A percentile compares a stretch with the other conserved stretches of the same genome.
Evolutionary conservation across 2,888 invertebrate species (phyloP).

Genomic region (Biston stratarius): DNA sequence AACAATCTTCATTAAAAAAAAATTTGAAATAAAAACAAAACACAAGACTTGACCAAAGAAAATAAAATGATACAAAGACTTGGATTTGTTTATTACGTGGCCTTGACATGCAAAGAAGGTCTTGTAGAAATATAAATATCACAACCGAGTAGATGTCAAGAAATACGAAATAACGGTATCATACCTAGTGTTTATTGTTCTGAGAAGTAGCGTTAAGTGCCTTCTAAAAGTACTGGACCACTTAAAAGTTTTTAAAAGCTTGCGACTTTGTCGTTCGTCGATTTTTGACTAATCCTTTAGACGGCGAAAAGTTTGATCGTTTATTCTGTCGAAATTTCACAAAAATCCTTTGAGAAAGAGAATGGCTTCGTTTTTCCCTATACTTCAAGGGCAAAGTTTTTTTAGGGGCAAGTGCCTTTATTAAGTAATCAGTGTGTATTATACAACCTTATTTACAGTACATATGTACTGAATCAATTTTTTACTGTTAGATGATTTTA

Average conservation of each 20-base stretch:
- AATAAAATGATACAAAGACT: too few species aligned
- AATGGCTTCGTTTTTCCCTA: background rate
- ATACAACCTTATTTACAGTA: background rate
- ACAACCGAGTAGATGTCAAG: background rate
- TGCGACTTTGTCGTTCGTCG: slow-evolving; percentile 44
- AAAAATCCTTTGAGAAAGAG: slow-evolving; percentile 2
- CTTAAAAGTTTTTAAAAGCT: slow-evolving; percentile 50
- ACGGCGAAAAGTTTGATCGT: slow-evolving; percentile 38
- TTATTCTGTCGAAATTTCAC: slow-evolving; percentile 22
- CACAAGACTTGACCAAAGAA: too few species aligned
- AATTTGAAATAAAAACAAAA: background rate
- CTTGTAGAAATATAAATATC: background rate
- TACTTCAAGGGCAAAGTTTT: background rate
- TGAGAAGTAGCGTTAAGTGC: slow-evolving; percentile 44
- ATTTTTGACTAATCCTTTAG: slow-evolving; percentile 47
- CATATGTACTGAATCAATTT: background rate
- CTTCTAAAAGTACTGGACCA: slow-evolving; percentile 42
- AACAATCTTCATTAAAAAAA: slow-evolving; percentile 24
- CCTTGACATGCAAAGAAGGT: background rate
- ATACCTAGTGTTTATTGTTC: slow-evolving; percentile 37
- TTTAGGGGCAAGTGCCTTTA: background rate
- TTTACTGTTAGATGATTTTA: background rate
- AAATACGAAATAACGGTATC: slow-evolving; percentile 10
- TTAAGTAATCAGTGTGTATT: background rate
- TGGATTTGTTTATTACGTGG: background rate